phyloP scores from a whole-genome alignment of 2,797 vertebrate genomes.

The Varecia variegata region DNA sequence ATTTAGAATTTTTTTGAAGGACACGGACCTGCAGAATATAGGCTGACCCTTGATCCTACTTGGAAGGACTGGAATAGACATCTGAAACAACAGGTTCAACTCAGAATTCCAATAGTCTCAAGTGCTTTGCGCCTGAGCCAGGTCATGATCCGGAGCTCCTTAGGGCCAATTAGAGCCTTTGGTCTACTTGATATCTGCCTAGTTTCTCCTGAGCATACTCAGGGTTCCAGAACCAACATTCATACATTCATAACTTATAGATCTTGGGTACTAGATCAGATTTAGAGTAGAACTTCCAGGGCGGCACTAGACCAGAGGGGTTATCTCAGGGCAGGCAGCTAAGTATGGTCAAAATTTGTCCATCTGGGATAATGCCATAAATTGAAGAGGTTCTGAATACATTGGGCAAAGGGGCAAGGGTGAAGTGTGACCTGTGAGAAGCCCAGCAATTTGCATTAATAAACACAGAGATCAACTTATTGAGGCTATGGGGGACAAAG shows the following conservation, averaged over 20 bases:
- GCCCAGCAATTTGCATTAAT: not conserved
- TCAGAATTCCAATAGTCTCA: slow-evolving; percentile 30
- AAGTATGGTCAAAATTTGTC: not conserved
- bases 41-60: not conserved
- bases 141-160: not conserved
- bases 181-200: not conserved
- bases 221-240: not conserved
- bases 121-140: not conserved
- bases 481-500: not conserved
- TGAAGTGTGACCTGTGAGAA: not conserved
- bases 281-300: not conserved
- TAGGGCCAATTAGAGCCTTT: not conserved
- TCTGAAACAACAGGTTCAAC: slow-evolving; percentile 11
- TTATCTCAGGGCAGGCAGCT: not conserved
- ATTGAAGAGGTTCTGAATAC: not conserved
- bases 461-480: not conserved
- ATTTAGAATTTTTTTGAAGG: slow-evolving; percentile 19
- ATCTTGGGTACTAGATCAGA: not conserved
- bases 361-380: not conserved
- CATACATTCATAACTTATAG: not conserved
- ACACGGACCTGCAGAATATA: not conserved
- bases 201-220: slow-evolving; percentile 33
- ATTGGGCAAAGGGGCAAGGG: not conserved
- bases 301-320: not conserved
- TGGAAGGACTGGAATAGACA: not conserved